Evolutionary conservation across 2,797 vertebrate genomes (phyloP).

Genomic region (Aphelocoma californica): DNA sequence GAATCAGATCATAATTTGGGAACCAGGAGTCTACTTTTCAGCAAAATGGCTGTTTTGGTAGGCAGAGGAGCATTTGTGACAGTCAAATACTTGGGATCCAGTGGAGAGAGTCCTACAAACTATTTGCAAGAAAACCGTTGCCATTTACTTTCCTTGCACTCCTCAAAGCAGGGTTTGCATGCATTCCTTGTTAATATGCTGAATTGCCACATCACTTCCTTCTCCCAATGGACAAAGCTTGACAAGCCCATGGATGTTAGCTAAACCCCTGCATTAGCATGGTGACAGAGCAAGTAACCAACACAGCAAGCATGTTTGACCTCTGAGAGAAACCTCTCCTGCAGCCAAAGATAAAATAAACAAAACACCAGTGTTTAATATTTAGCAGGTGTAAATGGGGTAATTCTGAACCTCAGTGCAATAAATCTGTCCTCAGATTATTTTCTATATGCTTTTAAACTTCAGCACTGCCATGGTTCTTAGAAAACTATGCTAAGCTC

Average conservation of each 20-base stretch:
- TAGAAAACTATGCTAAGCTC: background rate
- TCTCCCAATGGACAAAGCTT: background rate
- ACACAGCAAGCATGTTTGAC: background rate
- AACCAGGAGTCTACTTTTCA: background rate
- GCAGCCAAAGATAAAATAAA: background rate
- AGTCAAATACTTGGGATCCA: background rate
- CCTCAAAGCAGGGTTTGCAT: background rate
- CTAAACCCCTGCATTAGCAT: background rate
- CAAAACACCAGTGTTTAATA: background rate
- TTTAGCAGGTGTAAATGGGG: background rate
- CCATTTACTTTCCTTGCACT: background rate
- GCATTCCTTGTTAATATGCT: background rate
- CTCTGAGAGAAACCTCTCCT: background rate
- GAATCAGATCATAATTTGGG: background rate
- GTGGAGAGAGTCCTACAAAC: background rate
- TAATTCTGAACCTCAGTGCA: background rate
- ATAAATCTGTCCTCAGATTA: background rate
- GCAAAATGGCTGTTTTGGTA: background rate
- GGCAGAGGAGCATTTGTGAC: background rate
- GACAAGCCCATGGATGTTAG: background rate
- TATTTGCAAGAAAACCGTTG: background rate
- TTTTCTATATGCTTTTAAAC: background rate
- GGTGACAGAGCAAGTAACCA: background rate
- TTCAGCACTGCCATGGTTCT: background rate
- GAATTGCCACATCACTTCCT: background rate